These are phyloP conservation scores for Aricia artaxerxes DNA, from an alignment of 2,888 invertebrate genomes.

Conservation along the genomic window DNA sequence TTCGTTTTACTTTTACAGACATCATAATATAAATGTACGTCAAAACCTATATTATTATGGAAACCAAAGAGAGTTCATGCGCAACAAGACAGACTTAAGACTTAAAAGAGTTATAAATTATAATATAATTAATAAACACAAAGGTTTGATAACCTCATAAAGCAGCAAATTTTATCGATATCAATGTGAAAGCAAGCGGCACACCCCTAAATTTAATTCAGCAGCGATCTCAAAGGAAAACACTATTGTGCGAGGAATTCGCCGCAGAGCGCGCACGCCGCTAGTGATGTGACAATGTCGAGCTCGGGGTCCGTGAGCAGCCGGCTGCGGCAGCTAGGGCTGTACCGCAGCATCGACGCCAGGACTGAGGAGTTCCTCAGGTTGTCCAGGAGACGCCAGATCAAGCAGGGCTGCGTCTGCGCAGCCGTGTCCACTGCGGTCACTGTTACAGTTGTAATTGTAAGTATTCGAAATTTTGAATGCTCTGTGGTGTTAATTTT, in stretches of 20 bases:
- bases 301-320: conserved; percentile 63
- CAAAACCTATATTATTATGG: no score
- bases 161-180: conserved; percentile 45
- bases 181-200: conserved; percentile 37
- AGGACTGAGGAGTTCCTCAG: conserved; percentile 69
- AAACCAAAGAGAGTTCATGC: no score
- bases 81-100: no score
- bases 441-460: conserved; percentile 71
- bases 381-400: conserved; percentile 65
- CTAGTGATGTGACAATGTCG: conserved; percentile 66
- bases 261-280: conserved; percentile 58
- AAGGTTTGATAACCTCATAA: neutral
- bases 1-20: no score
- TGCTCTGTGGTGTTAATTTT: neutral
- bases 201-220: conserved; percentile 52
- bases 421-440: conserved; percentile 69
- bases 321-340: conserved; percentile 63
- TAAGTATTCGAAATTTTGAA: conserved; percentile 50
- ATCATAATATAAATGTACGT: no score
- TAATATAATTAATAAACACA: neutral
- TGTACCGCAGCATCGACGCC: conserved; percentile 69
- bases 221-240: conserved; percentile 64
- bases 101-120: no score
- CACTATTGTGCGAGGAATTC: conserved; percentile 55
- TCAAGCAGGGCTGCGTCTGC: conserved; percentile 70